Evolutionary conservation across 2,797 vertebrate species (phyloP).

Genomic region (Enteromius mattozi): DNA sequence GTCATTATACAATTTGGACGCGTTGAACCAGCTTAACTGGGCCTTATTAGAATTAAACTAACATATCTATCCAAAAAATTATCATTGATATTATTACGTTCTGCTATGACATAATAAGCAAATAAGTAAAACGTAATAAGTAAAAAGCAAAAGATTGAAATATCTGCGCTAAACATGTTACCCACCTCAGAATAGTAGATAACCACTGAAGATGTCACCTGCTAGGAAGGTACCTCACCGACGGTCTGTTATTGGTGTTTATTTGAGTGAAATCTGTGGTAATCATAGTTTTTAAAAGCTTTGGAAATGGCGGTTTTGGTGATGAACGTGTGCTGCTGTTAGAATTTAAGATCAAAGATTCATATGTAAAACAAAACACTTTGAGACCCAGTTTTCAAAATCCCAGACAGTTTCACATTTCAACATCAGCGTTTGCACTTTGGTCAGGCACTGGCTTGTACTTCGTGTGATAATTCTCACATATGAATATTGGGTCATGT

Average conservation of each 20-base stretch:
- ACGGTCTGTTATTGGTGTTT: not conserved
- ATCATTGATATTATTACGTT: not conserved
- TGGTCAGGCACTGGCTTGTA: not conserved
- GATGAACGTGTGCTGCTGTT: not conserved
- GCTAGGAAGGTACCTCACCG: not conserved
- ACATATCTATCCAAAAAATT: not conserved
- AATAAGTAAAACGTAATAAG: no score
- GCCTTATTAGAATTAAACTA: not conserved
- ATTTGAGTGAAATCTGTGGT: not conserved
- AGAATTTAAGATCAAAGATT: constrained; percentile 17
- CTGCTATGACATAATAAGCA: not conserved
- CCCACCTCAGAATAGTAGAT: no score
- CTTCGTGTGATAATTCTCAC: constrained; percentile 4
- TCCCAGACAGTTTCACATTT: not conserved
- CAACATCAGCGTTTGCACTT: not conserved
- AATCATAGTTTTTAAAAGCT: not conserved
- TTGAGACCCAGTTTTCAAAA: constrained; percentile 7
- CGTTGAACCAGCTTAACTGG: not conserved
- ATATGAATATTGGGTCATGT: constrained; percentile 34
- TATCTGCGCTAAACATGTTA: not conserved
- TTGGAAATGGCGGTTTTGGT: not conserved
- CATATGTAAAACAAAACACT: not conserved
- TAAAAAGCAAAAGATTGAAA: not conserved
- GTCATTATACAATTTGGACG: not conserved
- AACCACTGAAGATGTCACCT: not conserved